Evolutionary conservation across 2,113 vertebrate genomes (phyloP).

Genomic region (Syrmaticus mikado): DNA sequence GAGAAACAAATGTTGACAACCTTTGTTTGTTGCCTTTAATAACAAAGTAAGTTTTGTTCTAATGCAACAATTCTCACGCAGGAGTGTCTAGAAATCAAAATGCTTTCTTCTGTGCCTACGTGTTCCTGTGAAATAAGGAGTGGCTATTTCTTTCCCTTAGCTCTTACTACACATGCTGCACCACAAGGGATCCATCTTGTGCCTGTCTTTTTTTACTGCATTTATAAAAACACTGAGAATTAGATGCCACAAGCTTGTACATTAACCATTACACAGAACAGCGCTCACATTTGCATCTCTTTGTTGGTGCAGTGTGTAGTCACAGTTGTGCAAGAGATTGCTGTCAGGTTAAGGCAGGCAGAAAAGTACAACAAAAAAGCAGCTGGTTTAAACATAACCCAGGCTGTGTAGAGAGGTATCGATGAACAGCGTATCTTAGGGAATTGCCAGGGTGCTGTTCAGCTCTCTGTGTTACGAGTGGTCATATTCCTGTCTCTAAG

Average conservation of each 20-base stretch:
- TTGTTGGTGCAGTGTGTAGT: neutral
- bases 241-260: neutral
- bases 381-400: neutral
- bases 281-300: neutral
- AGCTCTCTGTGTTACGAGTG: neutral
- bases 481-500: neutral
- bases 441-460: neutral
- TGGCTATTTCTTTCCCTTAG: neutral
- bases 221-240: neutral
- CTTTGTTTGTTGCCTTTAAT: neutral
- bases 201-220: neutral
- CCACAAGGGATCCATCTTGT: neutral
- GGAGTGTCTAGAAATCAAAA: neutral
- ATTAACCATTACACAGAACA: neutral
- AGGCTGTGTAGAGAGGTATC: neutral
- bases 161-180: neutral
- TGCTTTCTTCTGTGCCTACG: neutral
- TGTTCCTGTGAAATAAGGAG: neutral
- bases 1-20: neutral
- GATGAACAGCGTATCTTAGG: neutral
- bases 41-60: neutral
- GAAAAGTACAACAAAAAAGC: neutral
- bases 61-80: neutral
- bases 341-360: neutral
- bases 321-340: neutral